phyloP scores from a whole-genome alignment of 2,113 vertebrate species.

The Saguinus imperator region DNA sequence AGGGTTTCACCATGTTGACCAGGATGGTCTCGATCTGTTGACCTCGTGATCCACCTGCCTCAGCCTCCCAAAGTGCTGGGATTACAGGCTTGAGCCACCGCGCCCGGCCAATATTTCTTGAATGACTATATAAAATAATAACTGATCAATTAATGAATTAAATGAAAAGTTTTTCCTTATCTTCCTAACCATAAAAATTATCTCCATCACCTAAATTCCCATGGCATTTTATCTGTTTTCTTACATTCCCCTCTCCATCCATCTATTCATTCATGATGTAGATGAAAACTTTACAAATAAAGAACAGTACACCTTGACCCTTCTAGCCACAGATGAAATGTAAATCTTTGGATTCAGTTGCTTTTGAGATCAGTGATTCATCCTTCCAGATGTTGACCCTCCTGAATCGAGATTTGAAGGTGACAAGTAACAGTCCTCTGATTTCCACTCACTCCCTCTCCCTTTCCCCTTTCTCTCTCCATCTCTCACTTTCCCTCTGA shows the following conservation, averaged over 20 bases:
- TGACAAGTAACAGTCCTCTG: neutral
- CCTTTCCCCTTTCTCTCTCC: neutral
- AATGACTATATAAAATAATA: neutral
- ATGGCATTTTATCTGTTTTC: neutral
- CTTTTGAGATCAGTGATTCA: neutral
- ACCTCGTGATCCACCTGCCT: no score
- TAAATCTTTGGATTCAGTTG: neutral
- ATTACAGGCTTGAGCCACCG: no score
- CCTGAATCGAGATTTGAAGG: neutral
- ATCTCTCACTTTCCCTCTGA: neutral
- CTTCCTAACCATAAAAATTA: neutral
- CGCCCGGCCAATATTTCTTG: slow-evolving; percentile 27
- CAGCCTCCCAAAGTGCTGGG: no score
- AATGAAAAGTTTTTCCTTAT: neutral
- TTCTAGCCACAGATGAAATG: neutral
- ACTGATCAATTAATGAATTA: neutral
- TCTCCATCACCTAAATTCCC: neutral
- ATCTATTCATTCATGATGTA: neutral
- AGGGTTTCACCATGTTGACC: no score
- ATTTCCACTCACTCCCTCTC: neutral
- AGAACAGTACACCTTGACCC: neutral
- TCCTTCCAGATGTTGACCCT: neutral
- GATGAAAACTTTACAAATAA: slow-evolving; percentile 14
- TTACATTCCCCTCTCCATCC: neutral
- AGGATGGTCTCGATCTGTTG: no score